These are phyloP conservation scores for Epizoanthus stellaris DNA, from an alignment of 92 coral and sea anemone genomes.

Conservation along the genomic window DNA sequence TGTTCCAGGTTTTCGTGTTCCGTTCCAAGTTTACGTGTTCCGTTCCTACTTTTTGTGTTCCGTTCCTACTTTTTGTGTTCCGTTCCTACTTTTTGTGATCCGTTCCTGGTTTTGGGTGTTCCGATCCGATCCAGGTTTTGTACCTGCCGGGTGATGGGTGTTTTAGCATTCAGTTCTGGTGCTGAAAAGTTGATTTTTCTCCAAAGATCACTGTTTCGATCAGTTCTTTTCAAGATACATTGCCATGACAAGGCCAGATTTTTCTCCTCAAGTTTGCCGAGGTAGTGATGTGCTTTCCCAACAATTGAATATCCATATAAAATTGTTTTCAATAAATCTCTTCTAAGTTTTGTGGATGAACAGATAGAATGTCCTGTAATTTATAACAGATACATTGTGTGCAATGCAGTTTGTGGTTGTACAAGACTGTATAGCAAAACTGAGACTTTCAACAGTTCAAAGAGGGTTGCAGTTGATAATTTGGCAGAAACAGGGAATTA, in stretches of 20 bases:
- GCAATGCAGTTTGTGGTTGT: constrained; percentile 1
- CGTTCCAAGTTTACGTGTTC: too few relatives aligned
- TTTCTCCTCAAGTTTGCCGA: neutral
- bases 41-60: too few relatives aligned
- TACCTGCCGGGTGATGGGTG: neutral
- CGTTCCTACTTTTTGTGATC: too few relatives aligned
- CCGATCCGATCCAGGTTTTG: too few relatives aligned
- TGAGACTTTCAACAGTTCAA: constrained; percentile 10
- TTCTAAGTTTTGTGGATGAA: constrained; percentile 1
- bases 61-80: too few relatives aligned
- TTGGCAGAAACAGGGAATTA: constrained; percentile 10
- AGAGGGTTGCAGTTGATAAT: constrained; percentile 8
- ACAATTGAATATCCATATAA: neutral
- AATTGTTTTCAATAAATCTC: neutral
- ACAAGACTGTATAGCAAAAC: constrained; percentile 1
- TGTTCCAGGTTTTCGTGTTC: too few relatives aligned
- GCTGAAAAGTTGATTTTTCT: neutral
- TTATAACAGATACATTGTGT: constrained; percentile 2
- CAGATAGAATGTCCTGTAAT: neutral
- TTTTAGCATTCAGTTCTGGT: neutral
- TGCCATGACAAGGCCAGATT: neutral
- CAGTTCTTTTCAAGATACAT: neutral
- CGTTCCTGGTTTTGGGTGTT: too few relatives aligned
- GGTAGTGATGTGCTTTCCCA: neutral
- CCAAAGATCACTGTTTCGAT: neutral